Percentiles rank a stretch among this genome's conserved stretches.
Evolutionary conservation across 2,113 vertebrate genomes (phyloP).

Genomic region (Muntiacus muntjak): DNA sequence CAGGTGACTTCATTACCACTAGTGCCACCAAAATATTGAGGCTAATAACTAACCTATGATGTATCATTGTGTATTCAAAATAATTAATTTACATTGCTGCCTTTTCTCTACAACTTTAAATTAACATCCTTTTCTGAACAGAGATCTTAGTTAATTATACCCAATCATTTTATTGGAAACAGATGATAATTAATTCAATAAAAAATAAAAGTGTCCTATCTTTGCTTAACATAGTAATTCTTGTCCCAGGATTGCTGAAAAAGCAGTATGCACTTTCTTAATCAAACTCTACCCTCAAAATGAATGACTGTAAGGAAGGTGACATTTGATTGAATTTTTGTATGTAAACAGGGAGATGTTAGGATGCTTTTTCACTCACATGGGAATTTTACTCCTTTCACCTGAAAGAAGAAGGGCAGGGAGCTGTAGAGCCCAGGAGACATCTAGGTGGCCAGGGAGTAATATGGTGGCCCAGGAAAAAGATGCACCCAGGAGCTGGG

Average conservation of each 20-base stretch:
- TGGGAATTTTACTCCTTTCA: neutral
- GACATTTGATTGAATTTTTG: neutral
- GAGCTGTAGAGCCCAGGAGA: neutral
- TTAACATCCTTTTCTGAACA: neutral
- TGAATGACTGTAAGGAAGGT: neutral
- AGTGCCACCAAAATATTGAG: neutral
- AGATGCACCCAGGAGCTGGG: neutral
- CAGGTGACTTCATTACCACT: neutral
- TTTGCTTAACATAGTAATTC: neutral
- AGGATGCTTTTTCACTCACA: neutral
- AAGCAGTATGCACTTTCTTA: neutral
- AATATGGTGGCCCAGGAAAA: neutral
- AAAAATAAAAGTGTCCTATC: neutral
- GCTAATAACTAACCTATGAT: neutral
- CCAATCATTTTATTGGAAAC: neutral
- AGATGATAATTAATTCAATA: neutral
- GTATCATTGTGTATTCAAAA: neutral
- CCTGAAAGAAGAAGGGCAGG: neutral
- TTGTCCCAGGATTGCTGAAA: neutral
- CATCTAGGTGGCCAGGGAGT: neutral
- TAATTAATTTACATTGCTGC: neutral
- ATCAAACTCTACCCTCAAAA: neutral
- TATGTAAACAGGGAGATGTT: neutral
- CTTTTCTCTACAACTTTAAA: slow-evolving; percentile 12
- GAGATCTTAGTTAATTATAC: neutral